Evolutionary conservation across 2,113 vertebrate genomes (phyloP).

Genomic region (Cercocebus atys): DNA sequence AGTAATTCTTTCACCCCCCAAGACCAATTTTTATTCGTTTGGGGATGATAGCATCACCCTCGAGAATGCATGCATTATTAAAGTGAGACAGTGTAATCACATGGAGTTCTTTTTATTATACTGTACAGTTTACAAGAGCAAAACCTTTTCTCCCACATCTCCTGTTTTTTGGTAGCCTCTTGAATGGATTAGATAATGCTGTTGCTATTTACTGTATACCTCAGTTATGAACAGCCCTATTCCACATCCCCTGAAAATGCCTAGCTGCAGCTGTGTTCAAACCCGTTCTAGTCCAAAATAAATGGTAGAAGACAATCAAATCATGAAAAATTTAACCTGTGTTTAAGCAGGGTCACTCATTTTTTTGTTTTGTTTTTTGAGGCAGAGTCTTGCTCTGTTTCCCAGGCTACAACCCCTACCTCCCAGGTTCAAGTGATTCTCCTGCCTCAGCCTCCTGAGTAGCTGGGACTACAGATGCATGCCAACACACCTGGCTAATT

Average conservation of each 20-base stretch:
- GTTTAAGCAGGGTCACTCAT: not conserved
- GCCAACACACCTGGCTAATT: too few relatives aligned
- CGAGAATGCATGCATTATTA: not conserved
- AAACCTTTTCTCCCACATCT: conserved; percentile 45
- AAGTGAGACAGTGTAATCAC: not conserved
- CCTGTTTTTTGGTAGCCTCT: conserved; percentile 54
- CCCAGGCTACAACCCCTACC: too few relatives aligned
- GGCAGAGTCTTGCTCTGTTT: too few relatives aligned
- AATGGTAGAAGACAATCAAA: not conserved
- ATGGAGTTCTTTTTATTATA: not conserved
- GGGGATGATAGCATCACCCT: not conserved
- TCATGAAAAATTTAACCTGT: not conserved
- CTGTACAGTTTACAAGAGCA: conserved; percentile 26
- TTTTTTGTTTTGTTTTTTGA: not conserved
- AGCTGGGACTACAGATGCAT: too few relatives aligned
- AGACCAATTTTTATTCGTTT: not conserved
- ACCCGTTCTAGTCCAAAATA: not conserved
- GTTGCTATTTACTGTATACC: conserved; percentile 16
- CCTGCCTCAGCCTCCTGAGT: too few relatives aligned
- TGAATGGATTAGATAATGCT: conserved; percentile 49
- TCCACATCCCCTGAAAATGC: conserved; percentile 33
- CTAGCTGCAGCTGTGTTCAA: not conserved
- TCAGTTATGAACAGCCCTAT: conserved; percentile 16
- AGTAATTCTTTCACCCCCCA: not conserved
- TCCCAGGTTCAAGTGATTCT: too few relatives aligned